phyloP scores from a whole-genome alignment of 1,140 invertebrate species.

The Cydia fagiglandana region DNA sequence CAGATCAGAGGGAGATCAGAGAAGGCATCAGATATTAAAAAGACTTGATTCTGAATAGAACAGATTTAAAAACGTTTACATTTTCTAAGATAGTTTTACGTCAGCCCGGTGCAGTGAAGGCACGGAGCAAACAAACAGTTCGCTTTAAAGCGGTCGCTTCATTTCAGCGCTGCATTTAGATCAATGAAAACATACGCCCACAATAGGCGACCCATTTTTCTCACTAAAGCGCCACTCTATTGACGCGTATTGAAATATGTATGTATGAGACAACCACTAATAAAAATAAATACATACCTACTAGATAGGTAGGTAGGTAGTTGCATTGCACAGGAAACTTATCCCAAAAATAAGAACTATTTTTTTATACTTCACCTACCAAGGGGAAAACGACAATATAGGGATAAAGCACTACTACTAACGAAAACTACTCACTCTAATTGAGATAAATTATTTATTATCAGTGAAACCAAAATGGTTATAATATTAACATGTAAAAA shows the following conservation, averaged over 20 bases:
- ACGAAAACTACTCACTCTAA: constrained; percentile 16
- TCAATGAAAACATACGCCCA: constrained; percentile 27
- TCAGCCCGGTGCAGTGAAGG: neutral
- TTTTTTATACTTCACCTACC: too few species aligned
- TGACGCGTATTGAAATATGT: neutral
- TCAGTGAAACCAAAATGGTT: constrained; percentile 5
- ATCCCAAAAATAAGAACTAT: too few species aligned
- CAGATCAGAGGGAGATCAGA: neutral
- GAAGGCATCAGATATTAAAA: neutral
- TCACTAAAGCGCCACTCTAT: neutral
- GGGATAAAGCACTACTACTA: neutral
- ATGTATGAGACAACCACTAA: neutral
- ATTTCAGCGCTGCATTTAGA: constrained; percentile 24
- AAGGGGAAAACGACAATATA: neutral
- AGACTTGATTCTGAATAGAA: neutral
- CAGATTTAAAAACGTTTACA: neutral
- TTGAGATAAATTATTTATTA: constrained; percentile 24
- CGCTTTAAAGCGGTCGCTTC: constrained; percentile 20
- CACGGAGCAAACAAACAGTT: constrained; percentile 1
- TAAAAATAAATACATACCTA: neutral
- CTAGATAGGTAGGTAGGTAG: too few species aligned
- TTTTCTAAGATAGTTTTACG: neutral
- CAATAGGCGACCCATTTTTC: constrained; percentile 29
- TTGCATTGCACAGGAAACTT: too few species aligned
- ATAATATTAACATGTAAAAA: constrained; percentile 19